A percentile compares a stretch with the other conserved stretches of the same genome.
These are phyloP conservation scores for Nesospiza acunhae DNA, from an alignment of 2,113 vertebrate species.

Conservation along the genomic window DNA sequence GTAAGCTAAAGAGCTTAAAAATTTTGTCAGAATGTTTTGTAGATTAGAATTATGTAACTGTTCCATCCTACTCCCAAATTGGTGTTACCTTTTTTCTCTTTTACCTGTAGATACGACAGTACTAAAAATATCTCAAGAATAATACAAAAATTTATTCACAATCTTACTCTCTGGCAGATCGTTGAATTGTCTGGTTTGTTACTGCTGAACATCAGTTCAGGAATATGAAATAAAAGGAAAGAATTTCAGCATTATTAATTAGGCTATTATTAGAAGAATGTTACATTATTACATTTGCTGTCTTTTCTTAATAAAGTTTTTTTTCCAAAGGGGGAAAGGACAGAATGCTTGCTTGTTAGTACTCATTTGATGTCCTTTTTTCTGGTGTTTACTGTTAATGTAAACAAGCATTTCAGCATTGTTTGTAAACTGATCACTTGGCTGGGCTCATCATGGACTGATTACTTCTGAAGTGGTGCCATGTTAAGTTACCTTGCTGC, in stretches of 20 bases:
- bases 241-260: not conserved
- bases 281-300: not conserved
- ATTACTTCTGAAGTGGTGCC: not conserved
- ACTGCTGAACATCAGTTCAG: not conserved
- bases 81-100: not conserved
- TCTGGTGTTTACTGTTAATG: not conserved
- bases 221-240: not conserved
- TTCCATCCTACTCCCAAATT: not conserved
- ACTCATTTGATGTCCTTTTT: not conserved
- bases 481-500: not conserved
- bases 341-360: not conserved
- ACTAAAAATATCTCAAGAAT: not conserved
- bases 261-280: not conserved
- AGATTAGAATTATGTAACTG: not conserved
- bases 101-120: not conserved
- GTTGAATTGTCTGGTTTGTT: not conserved
- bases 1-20: not conserved
- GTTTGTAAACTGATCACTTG: not conserved
- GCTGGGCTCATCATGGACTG: not conserved
- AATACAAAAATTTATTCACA: not conserved
- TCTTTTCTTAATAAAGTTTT: not conserved
- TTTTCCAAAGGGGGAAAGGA: not conserved
- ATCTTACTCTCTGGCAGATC: not conserved
- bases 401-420: not conserved
- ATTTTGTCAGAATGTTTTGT: not conserved